Percentiles rank a stretch among this genome's conserved stretches.
These are phyloP conservation scores for Uropsilus gracilis DNA, from an alignment of 2,113 vertebrate species.

Conservation along the genomic window DNA sequence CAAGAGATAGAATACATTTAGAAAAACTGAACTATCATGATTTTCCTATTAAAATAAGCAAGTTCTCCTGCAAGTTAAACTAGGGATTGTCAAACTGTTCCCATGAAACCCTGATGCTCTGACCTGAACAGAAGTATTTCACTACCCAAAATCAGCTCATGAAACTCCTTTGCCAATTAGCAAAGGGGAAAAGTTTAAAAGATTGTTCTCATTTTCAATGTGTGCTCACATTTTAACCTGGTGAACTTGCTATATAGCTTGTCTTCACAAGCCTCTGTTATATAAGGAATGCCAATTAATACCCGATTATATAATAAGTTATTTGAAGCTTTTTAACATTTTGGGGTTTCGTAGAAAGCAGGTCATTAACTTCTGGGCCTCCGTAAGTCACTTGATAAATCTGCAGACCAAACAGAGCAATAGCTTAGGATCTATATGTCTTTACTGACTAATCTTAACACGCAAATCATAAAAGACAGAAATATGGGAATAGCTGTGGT, in stretches of 20 bases:
- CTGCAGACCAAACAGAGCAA: background rate
- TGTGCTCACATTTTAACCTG: background rate
- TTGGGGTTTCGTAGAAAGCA: background rate
- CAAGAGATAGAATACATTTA: background rate
- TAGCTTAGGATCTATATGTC: background rate
- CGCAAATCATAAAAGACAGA: background rate
- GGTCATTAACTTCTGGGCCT: background rate
- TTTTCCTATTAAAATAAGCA: background rate
- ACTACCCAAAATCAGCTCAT: background rate
- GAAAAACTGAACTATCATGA: background rate
- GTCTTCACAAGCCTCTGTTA: background rate
- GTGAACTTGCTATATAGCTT: background rate
- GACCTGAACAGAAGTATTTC: background rate
- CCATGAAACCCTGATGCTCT: background rate
- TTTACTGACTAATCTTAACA: background rate
- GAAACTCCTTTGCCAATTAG: background rate
- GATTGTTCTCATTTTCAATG: background rate
- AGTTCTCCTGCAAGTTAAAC: background rate
- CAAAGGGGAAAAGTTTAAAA: background rate
- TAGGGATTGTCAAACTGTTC: background rate
- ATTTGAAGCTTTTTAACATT: background rate
- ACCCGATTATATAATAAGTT: background rate
- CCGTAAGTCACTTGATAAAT: background rate
- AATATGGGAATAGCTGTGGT: background rate
- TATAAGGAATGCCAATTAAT: background rate